Base-by-base conservation (phyloP, 2,113 vertebrate species). In the Lota lota region DNA sequence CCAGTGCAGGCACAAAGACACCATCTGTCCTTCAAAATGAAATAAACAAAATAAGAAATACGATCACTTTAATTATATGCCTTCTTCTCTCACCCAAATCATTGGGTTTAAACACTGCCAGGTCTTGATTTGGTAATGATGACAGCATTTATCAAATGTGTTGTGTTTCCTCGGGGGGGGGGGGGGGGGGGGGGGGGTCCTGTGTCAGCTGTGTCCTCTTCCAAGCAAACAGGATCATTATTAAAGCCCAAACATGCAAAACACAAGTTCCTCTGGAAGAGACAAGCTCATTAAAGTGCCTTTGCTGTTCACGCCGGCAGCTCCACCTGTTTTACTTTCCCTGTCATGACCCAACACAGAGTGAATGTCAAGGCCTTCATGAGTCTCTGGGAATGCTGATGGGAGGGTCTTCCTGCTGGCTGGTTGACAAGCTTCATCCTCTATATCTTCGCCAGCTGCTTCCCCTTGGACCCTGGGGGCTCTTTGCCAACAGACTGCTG, bases 331-430 rank as follows among this genome's bases (percentile, higher is more conserved):
- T 84, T 80, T 22, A 68, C 68, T 78, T 77, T 84, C 76, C 56
- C 64, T 72, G 59, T 75, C 74, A 83, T 63, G 60, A 75, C 74
- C 36, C 73, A 80, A 84, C 68, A 72, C 76, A 24, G 57, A 12
- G 54, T 24, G 69, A 74, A 81, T 72, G 77, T 86, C 75, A 81
- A 71, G 76, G 61, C 83, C 69, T 64, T 76, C 81, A 64, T 90
- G 87, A 90, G 89, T 90, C 84, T 77, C 60, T 80, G 77, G 59
- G 6, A 20, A 75, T 72, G 84, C 61, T 85, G 78, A 88, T 83
- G 69, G 56, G 80, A 81, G 62, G 70, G 76, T 69, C 88, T 79
- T 83, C 22, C 57, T 79, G 86, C 56, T 77, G 86, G 85, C 76
- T 77, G 62, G 83, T 74, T 77, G 72, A 66, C 67, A 58, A 79